A percentile compares a stretch with the other conserved stretches of the same genome.
Evolutionary conservation across 2,797 vertebrate species (phyloP).

Genomic region (Micropoecilia bifurca): DNA sequence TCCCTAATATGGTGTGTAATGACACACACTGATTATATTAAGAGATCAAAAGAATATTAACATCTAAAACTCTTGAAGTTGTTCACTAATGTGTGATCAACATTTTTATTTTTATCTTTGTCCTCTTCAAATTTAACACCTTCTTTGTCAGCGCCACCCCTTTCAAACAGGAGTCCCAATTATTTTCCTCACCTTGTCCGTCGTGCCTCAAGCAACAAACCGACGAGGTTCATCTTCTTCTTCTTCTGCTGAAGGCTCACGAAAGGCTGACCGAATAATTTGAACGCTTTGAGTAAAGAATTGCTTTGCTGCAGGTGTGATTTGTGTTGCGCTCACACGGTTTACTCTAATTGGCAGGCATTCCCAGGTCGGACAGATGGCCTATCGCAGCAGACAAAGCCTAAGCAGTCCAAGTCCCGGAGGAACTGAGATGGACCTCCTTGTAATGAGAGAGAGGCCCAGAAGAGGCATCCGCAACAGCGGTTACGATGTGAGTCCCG

Average conservation of each 20-base stretch:
- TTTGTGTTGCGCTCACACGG: conserved; percentile 29
- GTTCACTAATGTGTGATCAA: conserved; percentile 17
- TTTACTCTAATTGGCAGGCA: conserved; percentile 83
- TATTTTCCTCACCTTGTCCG: conserved; percentile 13
- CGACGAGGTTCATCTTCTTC: neutral
- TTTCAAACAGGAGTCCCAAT: conserved; percentile 7
- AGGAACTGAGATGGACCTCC: conserved; percentile 98
- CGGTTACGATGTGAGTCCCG: conserved; percentile 95
- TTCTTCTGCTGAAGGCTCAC: conserved; percentile 13
- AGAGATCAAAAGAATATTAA: neutral
- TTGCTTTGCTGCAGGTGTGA: conserved; percentile 31
- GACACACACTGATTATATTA: neutral
- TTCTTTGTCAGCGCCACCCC: conserved; percentile 2
- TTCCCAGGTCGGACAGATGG: conserved; percentile 86
- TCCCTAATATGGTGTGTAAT: neutral
- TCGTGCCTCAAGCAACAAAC: conserved; percentile 14
- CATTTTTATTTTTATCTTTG: conserved; percentile 13
- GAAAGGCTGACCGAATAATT: conserved; percentile 35
- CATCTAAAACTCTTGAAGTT: conserved; percentile 12
- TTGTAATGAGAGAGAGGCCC: conserved; percentile 94
- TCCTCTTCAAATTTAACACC: conserved; percentile 5
- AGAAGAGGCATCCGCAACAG: conserved; percentile 96
- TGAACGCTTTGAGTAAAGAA: conserved; percentile 36
- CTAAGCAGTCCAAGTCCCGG: conserved; percentile 97
- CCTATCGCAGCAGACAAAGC: conserved; percentile 95